Conservation (phyloP, 2,888 invertebrate species). For the Empis livida region DNA sequence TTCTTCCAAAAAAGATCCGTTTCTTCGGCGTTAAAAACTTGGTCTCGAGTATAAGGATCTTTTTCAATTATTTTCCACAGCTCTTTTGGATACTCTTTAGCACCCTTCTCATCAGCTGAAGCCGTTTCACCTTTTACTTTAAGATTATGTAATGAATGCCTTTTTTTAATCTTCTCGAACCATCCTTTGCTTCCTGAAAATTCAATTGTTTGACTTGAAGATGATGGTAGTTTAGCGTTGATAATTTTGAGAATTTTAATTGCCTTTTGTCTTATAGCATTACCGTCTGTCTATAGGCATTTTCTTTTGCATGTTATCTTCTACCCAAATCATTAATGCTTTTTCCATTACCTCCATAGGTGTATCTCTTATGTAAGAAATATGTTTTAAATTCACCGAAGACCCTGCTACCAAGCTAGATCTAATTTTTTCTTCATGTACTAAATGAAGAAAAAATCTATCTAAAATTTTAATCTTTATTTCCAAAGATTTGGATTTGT, state of each 20-base stretch:
- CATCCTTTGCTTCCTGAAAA: slow-evolving; percentile 4
- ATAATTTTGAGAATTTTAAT: slow-evolving; percentile 1
- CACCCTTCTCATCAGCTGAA: slow-evolving; percentile 13
- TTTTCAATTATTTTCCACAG: slow-evolving; percentile 16
- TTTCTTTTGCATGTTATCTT: slow-evolving; percentile 10
- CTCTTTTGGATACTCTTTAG: slow-evolving; percentile 12
- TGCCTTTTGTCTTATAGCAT: slow-evolving; percentile 3
- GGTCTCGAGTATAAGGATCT: slow-evolving; percentile 16
- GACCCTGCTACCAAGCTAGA: no score
- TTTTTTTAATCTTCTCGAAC: slow-evolving; percentile 14
- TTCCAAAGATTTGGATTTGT: no score
- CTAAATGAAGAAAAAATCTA: no score
- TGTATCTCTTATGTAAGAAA: slow-evolving; percentile 4
- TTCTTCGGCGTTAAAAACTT: slow-evolving; percentile 21
- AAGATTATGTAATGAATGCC: slow-evolving; percentile 15
- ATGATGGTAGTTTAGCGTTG: not conserved
- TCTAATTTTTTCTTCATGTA: no score
- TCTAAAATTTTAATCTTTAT: no score
- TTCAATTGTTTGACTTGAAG: not conserved
- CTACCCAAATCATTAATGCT: slow-evolving; percentile 9
- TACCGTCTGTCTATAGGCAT: slow-evolving; percentile 8
- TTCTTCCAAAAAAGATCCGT: slow-evolving; percentile 20
- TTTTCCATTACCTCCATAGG: slow-evolving; percentile 12
- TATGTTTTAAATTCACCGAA: no score
- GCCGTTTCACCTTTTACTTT: slow-evolving; percentile 16